Percentiles rank a stretch among this genome's conserved stretches.
Conservation (phyloP, 2,888 invertebrate species). For the Tinea trinotella region DNA sequence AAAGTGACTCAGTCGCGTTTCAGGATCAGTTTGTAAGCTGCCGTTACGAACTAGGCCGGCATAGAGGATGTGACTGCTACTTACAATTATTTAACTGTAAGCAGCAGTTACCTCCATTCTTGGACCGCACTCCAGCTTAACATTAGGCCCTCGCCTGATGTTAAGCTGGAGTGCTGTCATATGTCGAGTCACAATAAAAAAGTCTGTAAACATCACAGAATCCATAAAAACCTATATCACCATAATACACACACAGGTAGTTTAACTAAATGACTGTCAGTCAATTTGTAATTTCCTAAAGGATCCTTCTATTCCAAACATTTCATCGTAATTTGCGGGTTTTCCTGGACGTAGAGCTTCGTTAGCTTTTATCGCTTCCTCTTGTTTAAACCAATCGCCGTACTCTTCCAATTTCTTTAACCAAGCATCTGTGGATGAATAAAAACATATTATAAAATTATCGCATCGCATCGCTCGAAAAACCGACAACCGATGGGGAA, state of each 20-base stretch:
- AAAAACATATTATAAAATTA: neutral
- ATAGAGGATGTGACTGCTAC: no score
- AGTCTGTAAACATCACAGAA: neutral
- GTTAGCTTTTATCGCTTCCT: conserved; percentile 82
- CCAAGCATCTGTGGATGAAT: conserved; percentile 77
- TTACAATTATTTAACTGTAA: no score
- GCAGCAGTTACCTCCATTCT: no score
- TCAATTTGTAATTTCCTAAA: conserved; percentile 87
- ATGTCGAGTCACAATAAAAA: neutral
- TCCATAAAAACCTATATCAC: neutral
- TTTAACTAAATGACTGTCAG: conserved; percentile 35
- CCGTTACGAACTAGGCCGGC: no score
- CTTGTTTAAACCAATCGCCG: conserved; percentile 82
- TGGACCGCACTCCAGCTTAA: no score
- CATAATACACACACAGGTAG: no score
- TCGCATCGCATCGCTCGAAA: neutral
- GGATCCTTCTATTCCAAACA: conserved; percentile 90
- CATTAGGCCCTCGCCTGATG: no score
- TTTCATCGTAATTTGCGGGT: conserved; percentile 86
- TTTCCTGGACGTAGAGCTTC: conserved; percentile 85
- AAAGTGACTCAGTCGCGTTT: no score
- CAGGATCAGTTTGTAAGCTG: no score
- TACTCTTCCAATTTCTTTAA: conserved; percentile 80
- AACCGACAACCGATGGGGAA: no score
- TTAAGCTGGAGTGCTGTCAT: no score